A percentile compares a stretch with the other conserved stretches of the same genome.
These are phyloP conservation scores for Bursaphelenchus mucronatus DNA, from an alignment of 1,140 invertebrate species.

Conservation along the genomic window DNA sequence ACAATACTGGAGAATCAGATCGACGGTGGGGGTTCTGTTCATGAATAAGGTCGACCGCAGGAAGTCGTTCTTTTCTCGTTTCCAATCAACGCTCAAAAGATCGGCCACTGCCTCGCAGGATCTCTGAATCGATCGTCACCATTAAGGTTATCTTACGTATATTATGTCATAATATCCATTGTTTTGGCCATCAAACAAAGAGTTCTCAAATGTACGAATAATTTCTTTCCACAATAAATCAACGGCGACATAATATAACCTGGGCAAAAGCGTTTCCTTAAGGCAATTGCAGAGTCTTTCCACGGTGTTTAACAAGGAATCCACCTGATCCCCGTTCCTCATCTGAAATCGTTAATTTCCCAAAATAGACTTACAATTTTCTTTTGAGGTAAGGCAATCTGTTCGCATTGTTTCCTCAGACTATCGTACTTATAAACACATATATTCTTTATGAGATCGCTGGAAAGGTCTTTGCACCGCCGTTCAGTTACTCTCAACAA, in stretches of 20 bases:
- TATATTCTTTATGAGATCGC: conserved; percentile 29
- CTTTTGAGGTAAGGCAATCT: conserved; percentile 4
- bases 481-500: conserved; percentile 25
- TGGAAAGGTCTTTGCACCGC: conserved; percentile 32
- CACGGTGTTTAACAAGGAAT: conserved; percentile 27
- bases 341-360: conserved; percentile 15
- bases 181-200: conserved; percentile 26
- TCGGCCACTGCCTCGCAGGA: conserved; percentile 32
- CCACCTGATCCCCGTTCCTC: conserved; percentile 27
- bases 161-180: conserved; percentile 34
- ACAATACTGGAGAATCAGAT: conserved; percentile 41
- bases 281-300: conserved; percentile 38
- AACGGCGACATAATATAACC: conserved; percentile 27
- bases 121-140: conserved; percentile 20
- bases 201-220: conserved; percentile 15
- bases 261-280: conserved; percentile 21
- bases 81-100: conserved; percentile 27
- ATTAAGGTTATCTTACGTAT: conserved; percentile 6
- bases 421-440: conserved; percentile 19
- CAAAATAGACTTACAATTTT: conserved; percentile 13
- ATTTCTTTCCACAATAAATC: conserved; percentile 28
- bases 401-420: conserved; percentile 23
- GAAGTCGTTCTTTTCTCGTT: conserved; percentile 21
- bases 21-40: conserved; percentile 27
- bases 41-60: conserved; percentile 22